A percentile compares a stretch with the other conserved stretches of the same genome.
phyloP scores from a whole-genome alignment of 1,140 invertebrate species.

The Rhizoglyphus robini region DNA sequence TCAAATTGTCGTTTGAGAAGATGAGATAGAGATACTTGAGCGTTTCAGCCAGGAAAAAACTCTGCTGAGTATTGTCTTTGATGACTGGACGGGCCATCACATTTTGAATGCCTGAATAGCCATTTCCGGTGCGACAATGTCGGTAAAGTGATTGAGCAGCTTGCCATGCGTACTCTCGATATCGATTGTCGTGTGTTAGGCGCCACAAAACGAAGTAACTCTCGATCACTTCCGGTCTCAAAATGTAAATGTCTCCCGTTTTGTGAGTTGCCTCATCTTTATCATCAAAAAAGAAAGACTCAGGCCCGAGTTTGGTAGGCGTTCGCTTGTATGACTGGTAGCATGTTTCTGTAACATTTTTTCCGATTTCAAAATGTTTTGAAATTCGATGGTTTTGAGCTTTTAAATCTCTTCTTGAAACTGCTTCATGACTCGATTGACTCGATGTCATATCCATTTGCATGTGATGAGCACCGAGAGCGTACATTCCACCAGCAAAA shows the following conservation, averaged over 20 bases:
- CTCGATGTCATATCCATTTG: slow-evolving; percentile 69
- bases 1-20: slow-evolving; percentile 80
- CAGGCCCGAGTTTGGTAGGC: slow-evolving; percentile 72
- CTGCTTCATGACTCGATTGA: slow-evolving; percentile 43
- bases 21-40: slow-evolving; percentile 96
- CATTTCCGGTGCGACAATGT: slow-evolving; percentile 68
- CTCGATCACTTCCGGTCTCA: slow-evolving; percentile 80
- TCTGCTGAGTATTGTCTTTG: slow-evolving; percentile 88
- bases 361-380: slow-evolving; percentile 26
- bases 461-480: slow-evolving; percentile 63
- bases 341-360: slow-evolving; percentile 83
- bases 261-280: slow-evolving; percentile 73
- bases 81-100: slow-evolving; percentile 75
- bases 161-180: slow-evolving; percentile 96
- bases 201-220: slow-evolving; percentile 94
- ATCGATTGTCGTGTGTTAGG: slow-evolving; percentile 85
- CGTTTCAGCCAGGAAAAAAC: slow-evolving; percentile 97
- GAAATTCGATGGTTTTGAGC: neutral
- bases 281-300: slow-evolving; percentile 75
- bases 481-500: slow-evolving; percentile 89
- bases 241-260: slow-evolving; percentile 71
- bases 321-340: slow-evolving; percentile 88
- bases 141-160: slow-evolving; percentile 84
- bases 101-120: slow-evolving; percentile 84
- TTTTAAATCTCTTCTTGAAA: too few species aligned